Percentiles rank a stretch among this genome's conserved stretches.
phyloP scores from a whole-genome alignment of 2,888 invertebrate species.

The Chalcosyrphus nemorum region DNA sequence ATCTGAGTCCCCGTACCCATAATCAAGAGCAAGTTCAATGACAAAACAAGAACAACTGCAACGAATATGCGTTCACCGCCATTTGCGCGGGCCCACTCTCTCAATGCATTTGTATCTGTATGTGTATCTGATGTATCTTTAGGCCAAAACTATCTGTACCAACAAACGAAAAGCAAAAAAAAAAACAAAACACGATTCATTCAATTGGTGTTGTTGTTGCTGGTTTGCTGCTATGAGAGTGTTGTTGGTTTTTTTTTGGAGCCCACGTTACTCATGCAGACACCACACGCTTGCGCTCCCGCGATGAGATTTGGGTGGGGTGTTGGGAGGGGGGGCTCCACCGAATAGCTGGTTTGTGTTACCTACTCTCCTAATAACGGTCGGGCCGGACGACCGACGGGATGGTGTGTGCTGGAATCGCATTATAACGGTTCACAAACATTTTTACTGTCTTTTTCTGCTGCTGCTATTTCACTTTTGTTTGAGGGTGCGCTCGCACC shows the following conservation, averaged over 20 bases:
- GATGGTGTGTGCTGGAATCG: constrained; percentile 58
- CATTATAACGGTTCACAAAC: constrained; percentile 71
- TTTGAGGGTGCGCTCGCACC: constrained; percentile 69
- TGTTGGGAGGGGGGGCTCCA: constrained; percentile 54
- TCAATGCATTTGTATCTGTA: constrained; percentile 9
- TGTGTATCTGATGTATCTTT: constrained; percentile 31
- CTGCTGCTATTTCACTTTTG: constrained; percentile 65
- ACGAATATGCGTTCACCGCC: constrained; percentile 38
- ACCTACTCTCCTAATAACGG: constrained; percentile 65
- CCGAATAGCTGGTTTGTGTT: constrained; percentile 54
- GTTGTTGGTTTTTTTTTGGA: constrained; percentile 45
- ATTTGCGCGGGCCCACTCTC: constrained; percentile 9
- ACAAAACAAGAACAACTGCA: constrained; percentile 69
- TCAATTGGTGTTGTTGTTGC: constrained; percentile 15
- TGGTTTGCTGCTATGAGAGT: constrained; percentile 21
- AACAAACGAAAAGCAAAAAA: constrained; percentile 1
- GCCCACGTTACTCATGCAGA: constrained; percentile 66
- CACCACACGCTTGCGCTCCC: constrained; percentile 9
- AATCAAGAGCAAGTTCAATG: constrained; percentile 73
- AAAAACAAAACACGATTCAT: constrained; percentile 8
- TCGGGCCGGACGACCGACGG: constrained; percentile 41
- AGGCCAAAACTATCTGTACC: constrained; percentile 60
- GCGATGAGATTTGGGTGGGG: constrained; percentile 55
- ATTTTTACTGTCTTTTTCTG: constrained; percentile 70
- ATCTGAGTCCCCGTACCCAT: constrained; percentile 48